These are phyloP conservation scores for Pyxicephalus adspersus DNA, from an alignment of 2,113 vertebrate genomes.

Conservation along the genomic window DNA sequence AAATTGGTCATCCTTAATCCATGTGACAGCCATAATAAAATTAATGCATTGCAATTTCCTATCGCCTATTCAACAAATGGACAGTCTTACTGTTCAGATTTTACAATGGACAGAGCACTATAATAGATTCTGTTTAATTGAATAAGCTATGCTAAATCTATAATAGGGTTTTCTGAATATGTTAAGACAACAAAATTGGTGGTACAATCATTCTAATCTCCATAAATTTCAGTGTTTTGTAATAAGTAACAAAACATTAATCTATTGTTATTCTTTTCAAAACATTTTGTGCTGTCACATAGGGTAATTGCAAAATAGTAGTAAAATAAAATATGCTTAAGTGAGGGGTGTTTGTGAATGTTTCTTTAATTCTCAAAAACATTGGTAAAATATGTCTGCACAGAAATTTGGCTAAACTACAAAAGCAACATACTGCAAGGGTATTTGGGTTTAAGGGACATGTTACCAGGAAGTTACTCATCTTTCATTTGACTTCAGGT, in stretches of 20 bases:
- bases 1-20: constrained; percentile 22
- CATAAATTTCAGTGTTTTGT: neutral
- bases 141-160: neutral
- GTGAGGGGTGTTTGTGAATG: too few species aligned
- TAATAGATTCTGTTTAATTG: neutral
- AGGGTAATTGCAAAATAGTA: too few species aligned
- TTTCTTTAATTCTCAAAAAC: too few species aligned
- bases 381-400: too few species aligned
- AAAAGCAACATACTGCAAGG: too few species aligned
- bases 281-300: too few species aligned
- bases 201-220: neutral
- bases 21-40: constrained; percentile 3
- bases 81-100: constrained; percentile 19
- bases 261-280: neutral
- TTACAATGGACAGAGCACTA: constrained; percentile 16
- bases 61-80: constrained; percentile 9
- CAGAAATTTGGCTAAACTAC: too few species aligned
- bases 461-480: too few species aligned
- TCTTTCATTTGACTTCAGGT: too few species aligned
- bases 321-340: too few species aligned
- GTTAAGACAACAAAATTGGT: neutral
- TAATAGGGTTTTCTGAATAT: neutral
- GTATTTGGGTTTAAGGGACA: too few species aligned
- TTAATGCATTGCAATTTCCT: neutral
- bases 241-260: neutral